Conservation (phyloP, 2,797 vertebrate species). For the Chanos chanos region DNA sequence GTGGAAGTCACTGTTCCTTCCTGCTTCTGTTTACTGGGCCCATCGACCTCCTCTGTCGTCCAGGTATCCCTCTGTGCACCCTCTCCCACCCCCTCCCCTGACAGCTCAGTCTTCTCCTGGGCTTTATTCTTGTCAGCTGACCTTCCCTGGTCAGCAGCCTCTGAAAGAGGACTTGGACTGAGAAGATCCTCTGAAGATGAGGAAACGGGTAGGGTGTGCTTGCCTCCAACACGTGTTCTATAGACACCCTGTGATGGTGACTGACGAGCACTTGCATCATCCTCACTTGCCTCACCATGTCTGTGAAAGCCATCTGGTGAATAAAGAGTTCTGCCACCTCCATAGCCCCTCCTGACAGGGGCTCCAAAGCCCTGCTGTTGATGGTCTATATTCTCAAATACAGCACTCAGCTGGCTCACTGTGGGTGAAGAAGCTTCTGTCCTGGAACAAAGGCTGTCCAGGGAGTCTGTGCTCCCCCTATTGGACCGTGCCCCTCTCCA, state of each 20-base stretch:
- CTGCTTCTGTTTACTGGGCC: constrained; percentile 61
- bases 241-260: constrained; percentile 62
- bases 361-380: constrained; percentile 53
- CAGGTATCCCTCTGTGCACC: constrained; percentile 27
- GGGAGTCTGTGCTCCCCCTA: constrained; percentile 90
- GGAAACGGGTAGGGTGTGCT: constrained; percentile 59
- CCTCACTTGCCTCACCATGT: constrained; percentile 71
- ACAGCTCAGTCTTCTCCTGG: constrained; percentile 50
- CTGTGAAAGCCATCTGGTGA: constrained; percentile 73
- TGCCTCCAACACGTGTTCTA: constrained; percentile 57
- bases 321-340: constrained; percentile 69
- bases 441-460: constrained; percentile 94
- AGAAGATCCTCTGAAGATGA: constrained; percentile 73
- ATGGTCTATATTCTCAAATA: constrained; percentile 87
- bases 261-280: constrained; percentile 66
- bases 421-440: constrained; percentile 93
- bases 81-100: constrained; percentile 18
- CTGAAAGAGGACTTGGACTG: constrained; percentile 61
- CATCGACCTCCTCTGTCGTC: constrained; percentile 56
- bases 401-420: constrained; percentile 94
- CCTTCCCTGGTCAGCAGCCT: constrained; percentile 45
- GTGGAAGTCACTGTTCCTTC: constrained; percentile 41
- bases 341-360: constrained; percentile 66
- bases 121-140: constrained; percentile 35
- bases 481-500: constrained; percentile 86